Evolutionary conservation across 1,140 invertebrate species (phyloP).

Genomic region (Cecropterus lyciades): DNA sequence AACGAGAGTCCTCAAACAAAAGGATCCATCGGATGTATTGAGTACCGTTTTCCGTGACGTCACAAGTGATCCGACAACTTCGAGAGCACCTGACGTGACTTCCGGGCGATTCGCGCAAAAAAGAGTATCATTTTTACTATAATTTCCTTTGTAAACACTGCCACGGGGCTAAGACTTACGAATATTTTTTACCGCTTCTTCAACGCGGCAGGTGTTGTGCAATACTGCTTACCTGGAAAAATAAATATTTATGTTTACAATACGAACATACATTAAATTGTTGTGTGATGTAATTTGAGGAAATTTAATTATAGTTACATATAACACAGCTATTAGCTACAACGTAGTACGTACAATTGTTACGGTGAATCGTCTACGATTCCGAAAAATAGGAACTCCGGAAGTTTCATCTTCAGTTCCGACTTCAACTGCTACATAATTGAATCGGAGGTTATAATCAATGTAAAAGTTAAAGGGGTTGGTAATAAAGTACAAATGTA

Average conservation of each 20-base stretch:
- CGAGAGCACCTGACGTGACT: slow-evolving; percentile 30
- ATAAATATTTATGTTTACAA: not conserved
- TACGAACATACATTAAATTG: not conserved
- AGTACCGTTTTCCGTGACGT: slow-evolving; percentile 14
- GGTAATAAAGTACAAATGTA: too few relatives aligned
- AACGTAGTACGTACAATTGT: too few relatives aligned
- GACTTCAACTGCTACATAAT: too few relatives aligned
- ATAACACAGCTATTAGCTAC: not conserved
- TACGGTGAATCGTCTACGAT: too few relatives aligned
- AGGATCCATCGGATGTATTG: slow-evolving; percentile 11
- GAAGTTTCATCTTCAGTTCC: too few relatives aligned
- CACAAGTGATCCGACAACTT: slow-evolving; percentile 21
- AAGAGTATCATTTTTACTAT: not conserved
- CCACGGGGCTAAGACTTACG: not conserved
- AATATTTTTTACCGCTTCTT: not conserved
- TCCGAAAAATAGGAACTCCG: too few relatives aligned
- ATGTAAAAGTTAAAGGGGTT: too few relatives aligned
- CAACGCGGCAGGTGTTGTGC: not conserved
- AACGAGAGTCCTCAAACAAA: not conserved
- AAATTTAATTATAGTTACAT: not conserved
- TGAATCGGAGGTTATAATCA: too few relatives aligned
- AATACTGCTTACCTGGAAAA: slow-evolving; percentile 15
- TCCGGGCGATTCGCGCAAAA: slow-evolving; percentile 12
- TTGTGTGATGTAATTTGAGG: not conserved
- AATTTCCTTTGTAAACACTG: not conserved